Conservation (phyloP, 2,113 vertebrate genomes). For the Nicator chloris region DNA sequence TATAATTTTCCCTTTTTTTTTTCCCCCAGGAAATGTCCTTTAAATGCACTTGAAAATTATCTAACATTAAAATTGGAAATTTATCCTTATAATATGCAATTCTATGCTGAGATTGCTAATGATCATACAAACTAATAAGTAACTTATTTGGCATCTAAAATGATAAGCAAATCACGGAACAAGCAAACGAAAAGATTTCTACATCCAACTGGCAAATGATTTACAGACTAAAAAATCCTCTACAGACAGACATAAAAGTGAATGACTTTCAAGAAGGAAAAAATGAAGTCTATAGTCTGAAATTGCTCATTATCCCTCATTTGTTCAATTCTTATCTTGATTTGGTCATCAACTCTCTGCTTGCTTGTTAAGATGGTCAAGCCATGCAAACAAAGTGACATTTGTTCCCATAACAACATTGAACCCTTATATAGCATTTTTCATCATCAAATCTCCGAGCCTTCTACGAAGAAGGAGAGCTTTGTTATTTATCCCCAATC, state of each 20-base stretch:
- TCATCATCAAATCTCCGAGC: not conserved
- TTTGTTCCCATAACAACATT: slow-evolving; percentile 10
- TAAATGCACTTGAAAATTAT: not conserved
- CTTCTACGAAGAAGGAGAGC: slow-evolving; percentile 7
- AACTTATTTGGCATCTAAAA: not conserved
- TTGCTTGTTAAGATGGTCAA: not conserved
- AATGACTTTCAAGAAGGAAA: not conserved
- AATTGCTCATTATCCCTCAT: not conserved
- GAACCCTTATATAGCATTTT: not conserved
- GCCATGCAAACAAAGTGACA: slow-evolving; percentile 21
- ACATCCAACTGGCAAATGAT: not conserved
- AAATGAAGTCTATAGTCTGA: not conserved
- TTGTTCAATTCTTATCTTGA: not conserved
- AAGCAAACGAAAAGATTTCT: not conserved
- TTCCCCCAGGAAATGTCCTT: not conserved
- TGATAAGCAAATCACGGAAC: not conserved
- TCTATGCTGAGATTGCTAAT: not conserved
- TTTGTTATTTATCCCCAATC: slow-evolving; percentile 2
- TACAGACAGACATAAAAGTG: not conserved
- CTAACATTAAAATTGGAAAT: not conserved
- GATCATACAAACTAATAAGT: not conserved
- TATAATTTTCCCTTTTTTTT: not conserved
- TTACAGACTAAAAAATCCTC: not conserved
- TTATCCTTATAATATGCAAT: not conserved
- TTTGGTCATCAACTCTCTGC: not conserved